phyloP scores from a whole-genome alignment of 2,888 invertebrate genomes.

The Carterocephalus palaemon region DNA sequence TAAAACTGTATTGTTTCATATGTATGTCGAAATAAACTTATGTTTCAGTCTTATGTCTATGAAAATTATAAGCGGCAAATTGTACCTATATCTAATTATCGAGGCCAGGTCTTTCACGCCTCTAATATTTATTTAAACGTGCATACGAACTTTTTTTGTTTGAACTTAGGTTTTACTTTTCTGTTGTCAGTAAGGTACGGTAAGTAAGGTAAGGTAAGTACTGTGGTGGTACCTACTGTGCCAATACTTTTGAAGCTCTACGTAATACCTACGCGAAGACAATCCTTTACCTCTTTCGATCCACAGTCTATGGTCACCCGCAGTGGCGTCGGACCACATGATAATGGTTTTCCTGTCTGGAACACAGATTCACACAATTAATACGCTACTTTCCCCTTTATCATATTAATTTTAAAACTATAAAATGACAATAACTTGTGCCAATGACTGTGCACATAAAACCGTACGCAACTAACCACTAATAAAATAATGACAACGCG shows the following conservation, averaged over 20 bases:
- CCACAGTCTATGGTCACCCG: slow-evolving; percentile 62
- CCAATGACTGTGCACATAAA: too few species aligned
- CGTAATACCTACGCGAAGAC: too few species aligned
- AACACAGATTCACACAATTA: too few species aligned
- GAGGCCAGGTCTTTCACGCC: background rate
- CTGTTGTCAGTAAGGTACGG: background rate
- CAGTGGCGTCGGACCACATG: slow-evolving; percentile 49
- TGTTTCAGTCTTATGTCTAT: too few species aligned
- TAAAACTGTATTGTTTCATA: too few species aligned
- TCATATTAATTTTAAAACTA: too few species aligned
- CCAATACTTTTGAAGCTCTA: background rate
- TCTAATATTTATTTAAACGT: background rate
- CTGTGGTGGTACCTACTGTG: background rate
- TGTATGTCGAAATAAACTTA: too few species aligned
- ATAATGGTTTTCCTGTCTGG: slow-evolving; percentile 39
- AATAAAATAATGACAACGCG: slow-evolving; percentile 2
- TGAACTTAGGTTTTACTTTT: background rate
- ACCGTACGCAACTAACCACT: too few species aligned
- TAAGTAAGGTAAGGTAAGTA: background rate
- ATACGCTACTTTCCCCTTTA: too few species aligned
- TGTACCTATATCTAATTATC: too few species aligned
- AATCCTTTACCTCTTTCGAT: slow-evolving; percentile 53
- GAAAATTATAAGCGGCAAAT: too few species aligned
- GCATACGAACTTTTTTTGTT: background rate
- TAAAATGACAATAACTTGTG: too few species aligned